Conservation (phyloP, 2,888 invertebrate genomes). For the Pollenia amentaria region DNA sequence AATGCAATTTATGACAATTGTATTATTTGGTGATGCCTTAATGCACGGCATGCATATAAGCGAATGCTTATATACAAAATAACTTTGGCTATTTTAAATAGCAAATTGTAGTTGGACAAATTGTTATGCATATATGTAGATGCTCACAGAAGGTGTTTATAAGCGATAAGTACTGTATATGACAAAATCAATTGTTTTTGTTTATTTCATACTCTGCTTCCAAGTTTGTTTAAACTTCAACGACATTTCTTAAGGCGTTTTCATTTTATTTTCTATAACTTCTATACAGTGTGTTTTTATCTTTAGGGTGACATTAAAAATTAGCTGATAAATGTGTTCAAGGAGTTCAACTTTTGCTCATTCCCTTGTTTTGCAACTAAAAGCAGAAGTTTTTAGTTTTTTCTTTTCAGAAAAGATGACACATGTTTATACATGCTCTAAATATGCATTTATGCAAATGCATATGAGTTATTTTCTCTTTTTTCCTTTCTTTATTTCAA, state of each 20-base stretch:
- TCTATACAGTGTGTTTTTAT: neutral
- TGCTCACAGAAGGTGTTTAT: no score
- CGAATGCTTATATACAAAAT: no score
- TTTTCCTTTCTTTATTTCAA: neutral
- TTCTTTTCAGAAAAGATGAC: constrained; percentile 12
- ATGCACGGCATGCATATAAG: no score
- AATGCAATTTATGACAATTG: no score
- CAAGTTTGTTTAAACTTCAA: no score
- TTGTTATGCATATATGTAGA: no score
- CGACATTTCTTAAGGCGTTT: neutral
- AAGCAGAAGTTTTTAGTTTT: neutral
- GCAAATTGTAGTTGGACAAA: no score
- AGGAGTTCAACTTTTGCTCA: neutral
- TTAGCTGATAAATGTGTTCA: constrained; percentile 56
- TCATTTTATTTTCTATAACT: neutral
- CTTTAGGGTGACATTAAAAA: constrained; percentile 50
- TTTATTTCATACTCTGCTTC: no score
- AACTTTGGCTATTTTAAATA: no score
- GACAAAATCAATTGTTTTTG: no score
- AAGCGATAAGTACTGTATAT: no score
- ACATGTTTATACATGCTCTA: constrained; percentile 36
- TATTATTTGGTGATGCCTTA: no score
- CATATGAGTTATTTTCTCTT: neutral
- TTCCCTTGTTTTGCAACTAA: neutral
- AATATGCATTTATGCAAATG: constrained; percentile 56